Conservation (phyloP, 2,888 invertebrate species). For the Cyclophora albipunctata region DNA sequence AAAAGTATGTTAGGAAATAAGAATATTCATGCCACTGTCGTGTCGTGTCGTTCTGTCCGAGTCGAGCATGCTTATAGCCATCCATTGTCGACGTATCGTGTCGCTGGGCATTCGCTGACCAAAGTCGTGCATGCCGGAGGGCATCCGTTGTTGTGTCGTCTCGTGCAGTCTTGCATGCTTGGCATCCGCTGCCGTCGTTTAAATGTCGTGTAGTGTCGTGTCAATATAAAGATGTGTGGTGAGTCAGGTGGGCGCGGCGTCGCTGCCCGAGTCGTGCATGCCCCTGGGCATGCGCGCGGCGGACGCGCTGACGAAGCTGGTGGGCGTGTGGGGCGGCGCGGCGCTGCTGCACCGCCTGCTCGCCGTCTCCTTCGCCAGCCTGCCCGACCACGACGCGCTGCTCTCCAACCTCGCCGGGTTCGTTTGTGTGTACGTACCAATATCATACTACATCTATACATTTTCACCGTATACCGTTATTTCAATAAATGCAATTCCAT, state of each 20-base stretch:
- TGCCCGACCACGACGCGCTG: constrained; percentile 88
- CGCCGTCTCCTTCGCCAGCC: constrained; percentile 90
- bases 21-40: too few relatives aligned
- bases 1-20: too few relatives aligned
- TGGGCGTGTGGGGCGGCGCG: constrained; percentile 84
- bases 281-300: constrained; percentile 96
- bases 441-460: not conserved
- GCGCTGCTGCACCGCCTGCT: constrained; percentile 90
- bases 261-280: constrained; percentile 95
- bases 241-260: constrained; percentile 87
- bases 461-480: not conserved
- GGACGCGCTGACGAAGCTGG: constrained; percentile 93
- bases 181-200: too few relatives aligned
- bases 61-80: too few relatives aligned
- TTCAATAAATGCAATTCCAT: not conserved
- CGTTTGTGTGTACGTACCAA: constrained; percentile 90
- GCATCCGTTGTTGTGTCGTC: too few relatives aligned
- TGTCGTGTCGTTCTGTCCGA: too few relatives aligned
- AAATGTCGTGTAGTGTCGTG: too few relatives aligned
- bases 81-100: too few relatives aligned
- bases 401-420: constrained; percentile 87
- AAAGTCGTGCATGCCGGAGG: too few relatives aligned
- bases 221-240: not conserved
- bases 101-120: too few relatives aligned
- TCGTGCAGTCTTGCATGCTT: too few relatives aligned